A percentile compares a stretch with the other conserved stretches of the same genome.
These are phyloP conservation scores for Crenuchus spilurus DNA, from an alignment of 2,797 vertebrate species.

Conservation along the genomic window DNA sequence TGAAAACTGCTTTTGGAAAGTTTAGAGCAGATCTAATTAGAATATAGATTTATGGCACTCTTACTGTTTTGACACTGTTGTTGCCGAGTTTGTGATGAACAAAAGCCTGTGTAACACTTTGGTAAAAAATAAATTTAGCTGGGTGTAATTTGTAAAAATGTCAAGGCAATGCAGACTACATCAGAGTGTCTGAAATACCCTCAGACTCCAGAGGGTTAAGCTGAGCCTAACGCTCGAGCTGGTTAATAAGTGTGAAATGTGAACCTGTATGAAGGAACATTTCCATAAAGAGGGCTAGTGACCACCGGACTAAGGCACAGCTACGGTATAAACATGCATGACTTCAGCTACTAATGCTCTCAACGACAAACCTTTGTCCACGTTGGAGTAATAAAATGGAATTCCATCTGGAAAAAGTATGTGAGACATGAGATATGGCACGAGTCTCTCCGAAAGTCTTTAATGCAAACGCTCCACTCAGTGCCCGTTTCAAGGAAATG, in stretches of 20 bases:
- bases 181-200: no score
- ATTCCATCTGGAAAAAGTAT: slow-evolving; percentile 48
- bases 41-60: no score
- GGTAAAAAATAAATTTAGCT: no score
- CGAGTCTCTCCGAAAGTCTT: slow-evolving; percentile 28
- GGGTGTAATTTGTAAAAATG: no score
- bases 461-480: slow-evolving; percentile 33
- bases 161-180: no score
- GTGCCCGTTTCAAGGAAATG: slow-evolving; percentile 28
- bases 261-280: not conserved
- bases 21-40: no score
- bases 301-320: not conserved
- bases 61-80: no score
- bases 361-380: slow-evolving; percentile 57
- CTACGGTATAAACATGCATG: not conserved
- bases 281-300: not conserved
- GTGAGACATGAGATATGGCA: slow-evolving; percentile 29
- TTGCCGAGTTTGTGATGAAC: no score
- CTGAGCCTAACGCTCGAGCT: no score
- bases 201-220: no score
- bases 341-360: not conserved
- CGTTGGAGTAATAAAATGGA: slow-evolving; percentile 51
- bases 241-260: not conserved
- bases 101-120: no score
- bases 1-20: no score